Evolutionary conservation across 1,140 invertebrate species (phyloP).

Genomic region (Lepidostoma basale): DNA sequence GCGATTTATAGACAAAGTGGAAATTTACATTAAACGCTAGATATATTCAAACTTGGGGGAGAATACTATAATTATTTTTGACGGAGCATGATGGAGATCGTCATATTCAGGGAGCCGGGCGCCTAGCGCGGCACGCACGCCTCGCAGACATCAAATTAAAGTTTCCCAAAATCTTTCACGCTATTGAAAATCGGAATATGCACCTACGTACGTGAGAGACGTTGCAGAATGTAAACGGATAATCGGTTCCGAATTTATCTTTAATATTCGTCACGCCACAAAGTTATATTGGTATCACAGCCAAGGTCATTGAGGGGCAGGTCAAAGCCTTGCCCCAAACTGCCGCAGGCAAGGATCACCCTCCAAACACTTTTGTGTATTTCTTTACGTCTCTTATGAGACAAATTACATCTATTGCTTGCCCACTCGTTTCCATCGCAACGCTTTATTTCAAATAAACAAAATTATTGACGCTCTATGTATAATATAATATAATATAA

Average conservation of each 20-base stretch:
- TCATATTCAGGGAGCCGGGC: neutral
- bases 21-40: constrained; percentile 24
- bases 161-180: constrained; percentile 13
- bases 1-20: constrained; percentile 5
- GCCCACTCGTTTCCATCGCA: neutral
- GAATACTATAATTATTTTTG: constrained; percentile 22
- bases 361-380: constrained; percentile 27
- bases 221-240: constrained; percentile 1
- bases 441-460: neutral
- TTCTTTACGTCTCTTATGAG: constrained; percentile 23
- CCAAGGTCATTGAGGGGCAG: constrained; percentile 31
- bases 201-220: constrained; percentile 10
- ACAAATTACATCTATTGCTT: constrained; percentile 29
- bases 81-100: constrained; percentile 18
- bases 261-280: constrained; percentile 30
- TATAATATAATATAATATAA: neutral
- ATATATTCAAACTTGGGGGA: neutral
- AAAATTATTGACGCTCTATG: neutral
- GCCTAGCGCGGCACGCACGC: constrained; percentile 11
- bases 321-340: constrained; percentile 34
- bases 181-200: constrained; percentile 14
- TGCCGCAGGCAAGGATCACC: constrained; percentile 36
- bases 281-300: constrained; percentile 21
- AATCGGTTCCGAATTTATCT: constrained; percentile 19
- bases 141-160: constrained; percentile 17